phyloP scores from a whole-genome alignment of 2,797 vertebrate genomes.

The Tiaroga cobitis region DNA sequence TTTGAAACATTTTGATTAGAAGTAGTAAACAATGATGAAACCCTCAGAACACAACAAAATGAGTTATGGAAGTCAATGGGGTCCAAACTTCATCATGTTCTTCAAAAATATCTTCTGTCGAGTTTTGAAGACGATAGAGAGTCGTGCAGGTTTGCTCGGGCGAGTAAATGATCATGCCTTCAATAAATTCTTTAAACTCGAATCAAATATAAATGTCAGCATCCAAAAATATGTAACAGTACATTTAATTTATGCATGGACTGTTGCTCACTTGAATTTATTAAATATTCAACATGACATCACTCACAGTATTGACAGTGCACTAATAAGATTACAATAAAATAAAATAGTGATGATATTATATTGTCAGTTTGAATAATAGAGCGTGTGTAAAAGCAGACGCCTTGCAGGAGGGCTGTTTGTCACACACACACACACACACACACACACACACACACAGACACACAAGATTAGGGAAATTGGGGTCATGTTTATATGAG shows the following conservation, averaged over 20 bases:
- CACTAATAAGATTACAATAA: conserved; percentile 34
- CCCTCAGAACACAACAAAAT: too few relatives aligned
- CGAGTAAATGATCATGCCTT: not conserved
- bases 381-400: not conserved
- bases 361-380: conserved; percentile 42
- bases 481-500: conserved; percentile 50
- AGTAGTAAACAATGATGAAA: not conserved
- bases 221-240: not conserved
- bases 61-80: not conserved
- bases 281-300: conserved; percentile 35
- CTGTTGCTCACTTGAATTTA: conserved; percentile 19
- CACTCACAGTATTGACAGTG: conserved; percentile 21
- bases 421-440: not conserved
- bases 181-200: not conserved
- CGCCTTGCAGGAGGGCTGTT: conserved; percentile 29
- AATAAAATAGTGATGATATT: conserved; percentile 34
- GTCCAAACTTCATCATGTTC: not conserved
- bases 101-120: too few relatives aligned
- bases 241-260: not conserved
- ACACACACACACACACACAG: too few relatives aligned
- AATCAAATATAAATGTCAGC: not conserved
- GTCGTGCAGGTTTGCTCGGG: not conserved
- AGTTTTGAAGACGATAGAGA: not conserved
- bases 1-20: not conserved
- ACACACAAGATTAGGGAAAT: conserved; percentile 24